These are phyloP conservation scores for Thumatha senex DNA, from an alignment of 2,888 invertebrate genomes.

Conservation along the genomic window DNA sequence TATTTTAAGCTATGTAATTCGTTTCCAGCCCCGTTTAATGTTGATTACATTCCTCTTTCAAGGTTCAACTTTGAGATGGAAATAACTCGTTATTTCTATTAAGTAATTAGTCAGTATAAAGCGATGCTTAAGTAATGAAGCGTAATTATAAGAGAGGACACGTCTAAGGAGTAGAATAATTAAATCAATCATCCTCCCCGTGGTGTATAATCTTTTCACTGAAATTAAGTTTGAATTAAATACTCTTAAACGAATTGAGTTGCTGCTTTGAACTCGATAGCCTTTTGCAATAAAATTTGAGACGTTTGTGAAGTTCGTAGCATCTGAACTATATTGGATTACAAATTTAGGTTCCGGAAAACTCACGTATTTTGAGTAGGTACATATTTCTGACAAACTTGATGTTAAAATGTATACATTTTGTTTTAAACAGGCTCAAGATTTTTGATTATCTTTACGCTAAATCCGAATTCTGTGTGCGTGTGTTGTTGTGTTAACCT, in stretches of 20 bases:
- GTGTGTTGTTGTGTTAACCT: too few relatives aligned
- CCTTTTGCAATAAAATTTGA: slow-evolving; percentile 58
- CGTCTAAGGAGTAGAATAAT: slow-evolving; percentile 78
- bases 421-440: neutral
- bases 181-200: slow-evolving; percentile 79
- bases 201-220: slow-evolving; percentile 79
- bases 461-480: too few relatives aligned
- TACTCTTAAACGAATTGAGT: slow-evolving; percentile 61
- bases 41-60: slow-evolving; percentile 71
- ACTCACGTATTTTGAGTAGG: slow-evolving; percentile 18
- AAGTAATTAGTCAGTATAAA: slow-evolving; percentile 81
- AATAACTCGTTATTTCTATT: slow-evolving; percentile 82
- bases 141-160: slow-evolving; percentile 82
- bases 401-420: neutral
- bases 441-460: neutral
- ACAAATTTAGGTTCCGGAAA: slow-evolving; percentile 24
- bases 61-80: slow-evolving; percentile 71
- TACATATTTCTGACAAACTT: neutral
- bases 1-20: slow-evolving; percentile 66
- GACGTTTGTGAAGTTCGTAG: slow-evolving; percentile 52
- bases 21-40: slow-evolving; percentile 65
- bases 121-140: slow-evolving; percentile 82
- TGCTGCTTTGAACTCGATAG: slow-evolving; percentile 63
- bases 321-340: slow-evolving; percentile 54
- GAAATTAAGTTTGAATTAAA: slow-evolving; percentile 77